These are phyloP conservation scores for Teleiodes luculella DNA, from an alignment of 2,888 invertebrate genomes.

Conservation along the genomic window DNA sequence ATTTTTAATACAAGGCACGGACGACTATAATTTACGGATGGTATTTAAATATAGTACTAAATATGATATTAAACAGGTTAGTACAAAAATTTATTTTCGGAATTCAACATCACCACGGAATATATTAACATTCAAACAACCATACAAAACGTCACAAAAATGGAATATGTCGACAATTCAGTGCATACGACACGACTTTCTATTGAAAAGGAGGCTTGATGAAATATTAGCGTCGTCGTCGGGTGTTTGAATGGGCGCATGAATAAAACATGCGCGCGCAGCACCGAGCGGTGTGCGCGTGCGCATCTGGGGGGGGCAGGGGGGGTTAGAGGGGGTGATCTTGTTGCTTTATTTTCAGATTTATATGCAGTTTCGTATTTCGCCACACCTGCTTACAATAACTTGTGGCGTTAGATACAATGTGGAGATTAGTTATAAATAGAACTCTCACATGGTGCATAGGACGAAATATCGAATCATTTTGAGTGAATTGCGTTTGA, in stretches of 20 bases:
- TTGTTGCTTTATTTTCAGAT: constrained; percentile 21
- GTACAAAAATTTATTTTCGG: neutral
- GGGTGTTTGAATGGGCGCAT: constrained; percentile 34
- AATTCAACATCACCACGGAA: neutral
- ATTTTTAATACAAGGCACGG: too few relatives aligned
- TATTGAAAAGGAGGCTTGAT: constrained; percentile 5
- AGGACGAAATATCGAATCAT: neutral
- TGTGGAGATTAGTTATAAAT: too few relatives aligned
- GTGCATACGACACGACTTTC: constrained; percentile 4
- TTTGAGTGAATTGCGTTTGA: too few relatives aligned
- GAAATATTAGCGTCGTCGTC: constrained; percentile 10
- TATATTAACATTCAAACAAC: neutral
- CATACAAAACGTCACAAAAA: neutral
- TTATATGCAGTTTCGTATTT: constrained; percentile 29
- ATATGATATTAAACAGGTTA: too few relatives aligned
- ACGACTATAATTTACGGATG: too few relatives aligned
- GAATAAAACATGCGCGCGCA: constrained; percentile 46
- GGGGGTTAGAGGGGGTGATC: neutral
- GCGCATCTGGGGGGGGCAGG: neutral
- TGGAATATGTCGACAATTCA: neutral
- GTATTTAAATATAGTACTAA: too few relatives aligned
- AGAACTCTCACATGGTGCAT: neutral
- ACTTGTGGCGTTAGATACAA: neutral
- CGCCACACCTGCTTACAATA: constrained; percentile 24
- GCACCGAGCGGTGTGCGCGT: constrained; percentile 10